These are phyloP conservation scores for Spheniscus mendiculus DNA, from an alignment of 2,113 vertebrate genomes.

Conservation along the genomic window DNA sequence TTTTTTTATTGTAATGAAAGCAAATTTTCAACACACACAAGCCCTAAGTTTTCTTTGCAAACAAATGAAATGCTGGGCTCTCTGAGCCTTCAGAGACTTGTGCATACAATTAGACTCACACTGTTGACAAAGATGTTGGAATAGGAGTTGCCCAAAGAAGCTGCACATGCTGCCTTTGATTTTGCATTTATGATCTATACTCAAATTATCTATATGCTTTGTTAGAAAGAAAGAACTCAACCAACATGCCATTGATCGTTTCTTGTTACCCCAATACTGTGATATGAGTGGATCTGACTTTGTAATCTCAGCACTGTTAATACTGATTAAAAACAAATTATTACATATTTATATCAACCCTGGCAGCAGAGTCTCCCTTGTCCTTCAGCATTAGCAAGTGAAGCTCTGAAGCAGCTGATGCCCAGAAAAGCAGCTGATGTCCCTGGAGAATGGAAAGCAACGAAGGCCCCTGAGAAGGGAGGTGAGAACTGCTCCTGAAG, in stretches of 20 bases:
- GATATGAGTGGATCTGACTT: conserved; percentile 30
- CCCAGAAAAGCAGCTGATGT: not conserved
- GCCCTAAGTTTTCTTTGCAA: not conserved
- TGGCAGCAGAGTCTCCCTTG: conserved; percentile 30
- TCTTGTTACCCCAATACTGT: not conserved
- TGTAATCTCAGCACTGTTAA: conserved; percentile 57
- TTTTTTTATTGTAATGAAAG: not conserved
- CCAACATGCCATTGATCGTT: not conserved
- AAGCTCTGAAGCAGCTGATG: conserved; percentile 12
- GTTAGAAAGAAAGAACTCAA: not conserved
- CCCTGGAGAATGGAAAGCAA: not conserved
- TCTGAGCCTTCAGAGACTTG: not conserved
- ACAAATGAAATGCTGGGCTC: not conserved
- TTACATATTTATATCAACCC: conserved; percentile 21
- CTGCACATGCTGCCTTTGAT: not conserved
- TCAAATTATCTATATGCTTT: not conserved
- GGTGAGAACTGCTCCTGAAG: not conserved
- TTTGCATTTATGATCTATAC: not conserved
- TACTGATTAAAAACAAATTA: conserved; percentile 52
- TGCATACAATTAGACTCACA: not conserved
- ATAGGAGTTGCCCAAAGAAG: not conserved
- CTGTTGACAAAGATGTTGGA: not conserved
- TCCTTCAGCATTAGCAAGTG: conserved; percentile 46
- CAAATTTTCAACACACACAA: not conserved
- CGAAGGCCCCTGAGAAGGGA: not conserved